These are phyloP conservation scores for Physella acuta DNA, from an alignment of 1,140 invertebrate species.

Conservation along the genomic window DNA sequence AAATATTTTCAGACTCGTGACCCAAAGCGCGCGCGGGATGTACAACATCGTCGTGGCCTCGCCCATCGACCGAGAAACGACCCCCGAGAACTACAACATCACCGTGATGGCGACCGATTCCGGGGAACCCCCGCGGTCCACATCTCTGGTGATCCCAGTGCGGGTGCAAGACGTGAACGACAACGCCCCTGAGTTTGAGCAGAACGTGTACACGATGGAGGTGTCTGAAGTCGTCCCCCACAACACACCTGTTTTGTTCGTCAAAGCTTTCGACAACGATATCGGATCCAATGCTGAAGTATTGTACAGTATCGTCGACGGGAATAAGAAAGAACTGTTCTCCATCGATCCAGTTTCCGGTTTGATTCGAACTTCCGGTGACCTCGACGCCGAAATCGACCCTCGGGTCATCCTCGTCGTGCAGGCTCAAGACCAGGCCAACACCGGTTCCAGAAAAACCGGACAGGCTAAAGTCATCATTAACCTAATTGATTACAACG, in stretches of 20 bases:
- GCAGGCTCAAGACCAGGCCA: slow-evolving; percentile 68
- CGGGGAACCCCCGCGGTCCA: slow-evolving; percentile 71
- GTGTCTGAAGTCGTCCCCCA: slow-evolving; percentile 85
- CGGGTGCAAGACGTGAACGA: slow-evolving; percentile 80
- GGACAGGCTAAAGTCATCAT: slow-evolving; percentile 60
- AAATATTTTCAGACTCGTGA: slow-evolving; percentile 76
- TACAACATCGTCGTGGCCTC: slow-evolving; percentile 61
- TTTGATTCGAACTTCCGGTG: slow-evolving; percentile 77
- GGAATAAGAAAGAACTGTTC: slow-evolving; percentile 47
- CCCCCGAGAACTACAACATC: slow-evolving; percentile 67
- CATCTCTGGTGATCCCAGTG: slow-evolving; percentile 55
- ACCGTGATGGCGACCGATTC: slow-evolving; percentile 81
- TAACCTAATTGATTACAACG: slow-evolving; percentile 55
- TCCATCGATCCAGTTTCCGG: slow-evolving; percentile 69
- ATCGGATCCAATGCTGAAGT: slow-evolving; percentile 77
- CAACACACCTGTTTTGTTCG: slow-evolving; percentile 75
- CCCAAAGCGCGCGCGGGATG: slow-evolving; percentile 62
- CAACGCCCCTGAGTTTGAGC: slow-evolving; percentile 83
- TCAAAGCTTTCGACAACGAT: slow-evolving; percentile 64
- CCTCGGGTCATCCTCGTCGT: slow-evolving; percentile 41
- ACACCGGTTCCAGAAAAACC: slow-evolving; percentile 78
- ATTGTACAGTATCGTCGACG: slow-evolving; percentile 72
- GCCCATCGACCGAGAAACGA: slow-evolving; percentile 73
- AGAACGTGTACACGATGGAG: slow-evolving; percentile 83
- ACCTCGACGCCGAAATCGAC: slow-evolving; percentile 48